Percentiles rank a stretch among this genome's conserved stretches.
Conservation (phyloP, 2,113 vertebrate species). For the Zapus hudsonius region DNA sequence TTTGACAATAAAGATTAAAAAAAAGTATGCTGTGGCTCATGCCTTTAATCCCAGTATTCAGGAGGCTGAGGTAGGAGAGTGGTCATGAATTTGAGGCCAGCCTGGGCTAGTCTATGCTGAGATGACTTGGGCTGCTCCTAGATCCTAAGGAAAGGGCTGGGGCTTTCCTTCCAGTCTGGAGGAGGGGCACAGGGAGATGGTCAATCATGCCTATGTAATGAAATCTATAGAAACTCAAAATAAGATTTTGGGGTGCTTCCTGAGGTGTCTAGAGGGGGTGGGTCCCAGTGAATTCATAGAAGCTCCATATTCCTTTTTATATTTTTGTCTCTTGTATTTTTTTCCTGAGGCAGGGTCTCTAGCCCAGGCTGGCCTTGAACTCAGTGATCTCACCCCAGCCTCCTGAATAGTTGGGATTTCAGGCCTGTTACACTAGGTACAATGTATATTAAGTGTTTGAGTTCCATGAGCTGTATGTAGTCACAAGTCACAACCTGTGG, state of each 20-base stretch:
- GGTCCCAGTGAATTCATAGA: too few species aligned
- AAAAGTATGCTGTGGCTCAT: too few species aligned
- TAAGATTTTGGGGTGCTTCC: neutral
- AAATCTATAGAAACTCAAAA: neutral
- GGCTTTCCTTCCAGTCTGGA: neutral
- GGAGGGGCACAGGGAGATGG: neutral
- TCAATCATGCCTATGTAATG: neutral
- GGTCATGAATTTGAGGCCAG: neutral
- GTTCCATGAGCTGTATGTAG: too few species aligned
- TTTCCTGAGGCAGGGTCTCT: too few species aligned
- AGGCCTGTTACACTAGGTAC: too few species aligned
- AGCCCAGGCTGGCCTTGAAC: too few species aligned
- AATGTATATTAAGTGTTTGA: too few species aligned
- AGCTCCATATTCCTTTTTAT: too few species aligned
- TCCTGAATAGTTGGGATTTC: too few species aligned
- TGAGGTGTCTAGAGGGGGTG: neutral
- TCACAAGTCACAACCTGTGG: too few species aligned
- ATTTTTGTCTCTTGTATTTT: neutral
- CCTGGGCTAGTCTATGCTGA: neutral
- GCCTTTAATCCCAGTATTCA: neutral
- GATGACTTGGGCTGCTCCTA: neutral
- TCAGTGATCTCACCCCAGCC: too few species aligned
- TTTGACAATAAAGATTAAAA: too few species aligned
- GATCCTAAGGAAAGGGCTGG: neutral
- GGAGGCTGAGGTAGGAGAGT: neutral